Percentiles rank a stretch among this genome's conserved stretches.
These are phyloP conservation scores for Sminthurides aquaticus DNA, from an alignment of 2,888 invertebrate species.

Conservation along the genomic window DNA sequence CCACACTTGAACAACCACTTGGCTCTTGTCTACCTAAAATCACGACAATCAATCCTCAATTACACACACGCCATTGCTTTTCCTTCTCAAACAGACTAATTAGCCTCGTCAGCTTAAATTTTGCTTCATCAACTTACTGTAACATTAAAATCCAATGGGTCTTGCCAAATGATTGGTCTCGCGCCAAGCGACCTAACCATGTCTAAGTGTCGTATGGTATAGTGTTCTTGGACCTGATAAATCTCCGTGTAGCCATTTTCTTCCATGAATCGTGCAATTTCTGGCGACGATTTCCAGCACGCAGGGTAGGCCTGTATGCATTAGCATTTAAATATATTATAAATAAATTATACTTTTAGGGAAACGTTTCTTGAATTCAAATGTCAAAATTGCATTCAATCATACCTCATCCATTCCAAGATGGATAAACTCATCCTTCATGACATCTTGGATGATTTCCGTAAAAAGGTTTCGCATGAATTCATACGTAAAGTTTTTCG, in stretches of 20 bases:
- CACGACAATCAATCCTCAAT: too few species aligned
- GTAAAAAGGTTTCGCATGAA: conserved; percentile 61
- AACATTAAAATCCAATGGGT: conserved; percentile 72
- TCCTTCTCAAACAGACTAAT: too few species aligned
- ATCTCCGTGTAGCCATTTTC: conserved; percentile 53
- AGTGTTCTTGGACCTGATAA: conserved; percentile 55
- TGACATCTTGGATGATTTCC: conserved; percentile 59
- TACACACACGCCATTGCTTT: too few species aligned
- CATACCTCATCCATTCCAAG: conserved; percentile 76
- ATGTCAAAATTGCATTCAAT: neutral
- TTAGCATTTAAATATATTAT: neutral
- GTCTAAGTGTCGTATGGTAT: conserved; percentile 56
- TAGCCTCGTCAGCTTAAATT: too few species aligned
- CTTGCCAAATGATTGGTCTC: conserved; percentile 71
- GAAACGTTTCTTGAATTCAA: neutral
- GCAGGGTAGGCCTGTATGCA: conserved; percentile 34
- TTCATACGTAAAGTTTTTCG: conserved; percentile 57
- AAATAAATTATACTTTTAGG: neutral
- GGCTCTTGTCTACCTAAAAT: conserved; percentile 46
- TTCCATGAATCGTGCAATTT: conserved; percentile 58
- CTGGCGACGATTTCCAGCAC: conserved; percentile 47
- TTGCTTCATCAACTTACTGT: too few species aligned
- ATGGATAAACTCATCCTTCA: conserved; percentile 75
- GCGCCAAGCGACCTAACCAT: conserved; percentile 51
- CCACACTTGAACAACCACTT: conserved; percentile 80